A percentile compares a stretch with the other conserved stretches of the same genome.
Conservation (phyloP, 2,113 vertebrate species). For the Mirza zaza region DNA sequence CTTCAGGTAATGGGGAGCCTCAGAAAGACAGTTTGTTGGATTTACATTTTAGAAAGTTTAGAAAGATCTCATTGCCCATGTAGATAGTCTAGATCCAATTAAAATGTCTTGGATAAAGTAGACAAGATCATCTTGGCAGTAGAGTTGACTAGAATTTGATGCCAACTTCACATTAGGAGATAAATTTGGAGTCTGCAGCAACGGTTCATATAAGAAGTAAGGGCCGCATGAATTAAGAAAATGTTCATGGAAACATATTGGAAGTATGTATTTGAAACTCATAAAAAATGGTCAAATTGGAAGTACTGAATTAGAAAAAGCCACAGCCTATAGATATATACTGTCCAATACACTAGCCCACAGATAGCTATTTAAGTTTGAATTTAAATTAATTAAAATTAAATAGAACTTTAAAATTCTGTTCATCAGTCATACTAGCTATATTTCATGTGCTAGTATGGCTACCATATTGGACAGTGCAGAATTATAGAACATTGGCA, state of each 20-base stretch:
- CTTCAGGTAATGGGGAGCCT: background rate
- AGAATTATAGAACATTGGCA: background rate
- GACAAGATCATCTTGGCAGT: conserved; percentile 5
- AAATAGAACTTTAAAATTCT: background rate
- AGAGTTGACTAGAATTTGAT: background rate
- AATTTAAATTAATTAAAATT: conserved; percentile 22
- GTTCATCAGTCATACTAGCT: background rate
- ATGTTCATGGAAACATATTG: background rate
- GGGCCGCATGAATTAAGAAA: background rate
- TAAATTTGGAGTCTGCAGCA: background rate
- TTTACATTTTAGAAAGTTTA: conserved; percentile 6
- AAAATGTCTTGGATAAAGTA: conserved; percentile 15
- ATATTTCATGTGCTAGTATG: background rate
- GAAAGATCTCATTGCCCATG: background rate
- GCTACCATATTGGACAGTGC: background rate
- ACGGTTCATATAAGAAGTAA: background rate
- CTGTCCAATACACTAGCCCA: background rate
- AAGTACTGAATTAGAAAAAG: conserved; percentile 23
- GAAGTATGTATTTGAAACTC: conserved; percentile 5
- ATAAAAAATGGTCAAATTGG: background rate
- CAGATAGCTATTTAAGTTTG: background rate
- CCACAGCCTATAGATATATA: background rate
- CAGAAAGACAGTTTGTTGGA: background rate
- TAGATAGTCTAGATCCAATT: background rate
- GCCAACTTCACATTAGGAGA: background rate